Percentiles rank a stretch among this genome's conserved stretches.
phyloP scores from a whole-genome alignment of 1,140 invertebrate species.

The Pseudomyrmex sp. region DNA sequence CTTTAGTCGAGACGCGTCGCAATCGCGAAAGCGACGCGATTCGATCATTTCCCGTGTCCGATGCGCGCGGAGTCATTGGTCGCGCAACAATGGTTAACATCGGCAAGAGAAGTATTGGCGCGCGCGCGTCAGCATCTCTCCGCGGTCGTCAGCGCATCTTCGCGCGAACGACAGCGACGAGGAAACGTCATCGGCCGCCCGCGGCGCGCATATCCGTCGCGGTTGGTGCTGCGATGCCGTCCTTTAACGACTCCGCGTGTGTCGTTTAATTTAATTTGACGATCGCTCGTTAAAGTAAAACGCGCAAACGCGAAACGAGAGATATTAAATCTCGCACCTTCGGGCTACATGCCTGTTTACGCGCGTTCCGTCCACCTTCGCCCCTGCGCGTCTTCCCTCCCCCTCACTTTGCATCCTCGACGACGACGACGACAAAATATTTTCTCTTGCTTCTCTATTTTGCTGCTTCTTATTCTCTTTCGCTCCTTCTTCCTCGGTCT shows the following conservation, averaged over 20 bases:
- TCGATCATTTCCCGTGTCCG: conserved; percentile 42
- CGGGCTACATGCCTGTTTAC: conserved; percentile 15
- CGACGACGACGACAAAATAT: background rate
- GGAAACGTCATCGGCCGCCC: conserved; percentile 37
- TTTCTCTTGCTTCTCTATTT: conserved; percentile 33
- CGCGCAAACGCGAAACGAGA: conserved; percentile 51
- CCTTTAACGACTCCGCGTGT: conserved; percentile 76
- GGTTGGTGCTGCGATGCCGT: conserved; percentile 31
- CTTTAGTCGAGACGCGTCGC: conserved; percentile 38
- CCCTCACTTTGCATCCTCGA: background rate
- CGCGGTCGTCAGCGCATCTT: background rate
- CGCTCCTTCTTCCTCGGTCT: background rate
- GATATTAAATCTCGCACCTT: conserved; percentile 76
- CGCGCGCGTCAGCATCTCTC: conserved; percentile 25
- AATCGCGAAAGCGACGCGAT: conserved; percentile 38
- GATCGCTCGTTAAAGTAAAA: conserved; percentile 80
- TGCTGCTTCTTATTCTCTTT: background rate
- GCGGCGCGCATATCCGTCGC: conserved; percentile 20
- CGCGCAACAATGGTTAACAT: conserved; percentile 31
- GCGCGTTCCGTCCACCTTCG: conserved; percentile 2
- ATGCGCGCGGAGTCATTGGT: conserved; percentile 44
- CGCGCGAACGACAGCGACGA: background rate
- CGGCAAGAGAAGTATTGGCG: background rate
- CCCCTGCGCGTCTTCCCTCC: conserved; percentile 10
- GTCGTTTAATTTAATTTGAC: conserved; percentile 82